These are phyloP conservation scores for Catharus minimus DNA, from an alignment of 2,113 vertebrate genomes.

Conservation along the genomic window DNA sequence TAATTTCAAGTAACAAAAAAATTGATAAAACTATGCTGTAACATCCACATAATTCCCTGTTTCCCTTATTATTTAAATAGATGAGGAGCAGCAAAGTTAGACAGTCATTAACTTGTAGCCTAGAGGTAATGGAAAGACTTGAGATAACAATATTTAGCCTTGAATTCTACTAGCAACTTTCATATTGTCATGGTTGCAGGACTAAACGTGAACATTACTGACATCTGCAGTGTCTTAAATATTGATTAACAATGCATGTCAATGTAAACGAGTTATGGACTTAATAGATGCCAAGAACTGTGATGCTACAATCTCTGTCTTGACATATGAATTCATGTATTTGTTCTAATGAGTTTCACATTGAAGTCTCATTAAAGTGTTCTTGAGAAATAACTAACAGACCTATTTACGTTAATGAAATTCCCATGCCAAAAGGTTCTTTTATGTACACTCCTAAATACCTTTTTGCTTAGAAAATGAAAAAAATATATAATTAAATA, in stretches of 20 bases:
- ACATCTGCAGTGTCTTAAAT: slow-evolving; percentile 71
- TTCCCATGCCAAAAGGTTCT: slow-evolving; percentile 52
- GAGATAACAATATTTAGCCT: slow-evolving; percentile 59
- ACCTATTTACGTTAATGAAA: slow-evolving; percentile 68
- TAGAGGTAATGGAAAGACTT: slow-evolving; percentile 65
- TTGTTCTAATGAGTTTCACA: slow-evolving; percentile 74
- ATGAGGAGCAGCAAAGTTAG: slow-evolving; percentile 46
- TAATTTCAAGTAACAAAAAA: slow-evolving; percentile 4
- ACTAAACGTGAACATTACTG: slow-evolving; percentile 72
- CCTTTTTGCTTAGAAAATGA: slow-evolving; percentile 12
- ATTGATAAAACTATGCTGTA: background rate
- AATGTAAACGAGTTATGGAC: slow-evolving; percentile 73
- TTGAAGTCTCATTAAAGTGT: slow-evolving; percentile 69
- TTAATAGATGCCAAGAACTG: slow-evolving; percentile 73
- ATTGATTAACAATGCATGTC: slow-evolving; percentile 74
- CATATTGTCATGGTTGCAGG: slow-evolving; percentile 56
- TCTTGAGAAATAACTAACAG: slow-evolving; percentile 68
- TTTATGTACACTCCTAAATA: slow-evolving; percentile 10
- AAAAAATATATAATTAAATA: slow-evolving; percentile 20
- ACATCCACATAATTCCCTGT: background rate
- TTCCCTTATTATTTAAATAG: slow-evolving; percentile 65
- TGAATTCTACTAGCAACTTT: slow-evolving; percentile 70
- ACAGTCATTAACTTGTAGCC: slow-evolving; percentile 74
- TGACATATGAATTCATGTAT: slow-evolving; percentile 74
- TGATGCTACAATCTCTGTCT: slow-evolving; percentile 63